Evolutionary conservation across 2,113 vertebrate genomes (phyloP), one percentile per base, ranked within the genome.

Genomic region (Oreochromis aureus): DNA sequence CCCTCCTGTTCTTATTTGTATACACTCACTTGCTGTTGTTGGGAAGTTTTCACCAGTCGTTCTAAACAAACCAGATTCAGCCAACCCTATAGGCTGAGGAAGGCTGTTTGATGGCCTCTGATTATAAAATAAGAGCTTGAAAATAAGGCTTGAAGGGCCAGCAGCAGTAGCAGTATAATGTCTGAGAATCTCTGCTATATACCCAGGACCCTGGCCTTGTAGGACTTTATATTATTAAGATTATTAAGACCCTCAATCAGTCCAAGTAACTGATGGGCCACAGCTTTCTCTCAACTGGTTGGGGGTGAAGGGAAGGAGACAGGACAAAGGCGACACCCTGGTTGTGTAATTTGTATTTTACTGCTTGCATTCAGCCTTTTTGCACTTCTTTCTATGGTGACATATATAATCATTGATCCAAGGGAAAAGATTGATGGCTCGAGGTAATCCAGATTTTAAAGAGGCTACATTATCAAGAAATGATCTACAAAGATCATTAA

Each of bases 311-410:
- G 6, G 59, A 63, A n/a, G 59, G 59, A 36, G 59, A 36, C 59
- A 12, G 10, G 18, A 36, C 32, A 63, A 63, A 63, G 58, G 27
- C 32, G 58, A 63, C 6, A 63, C 18, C 32, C 10, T 63, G 59
- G 10, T 63, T 12, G 3, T 63, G 36, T 22, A 24, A 41, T 71
- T 71, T 71, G n/a, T 24, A 24, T 71, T 44, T 71, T 44, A 24
- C n/a, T 24, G 12, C 63, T 1, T 71, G 11, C n/a, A 41, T 24
- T 41, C 0, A 71, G 36, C n/a, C 12, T 71, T 44, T 44, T 6
- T 41, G 63, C 63, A 24, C 63, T 44, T 22, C n/a, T 6, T 69
- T 24, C n/a, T 71, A 15, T 24, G 1, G 12, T 71, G 34, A 22
- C 0, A 15, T 7, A 18, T 71, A 71, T 71, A 71, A 44, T 41